phyloP scores from a whole-genome alignment of 2,113 vertebrate species.

The Lichenostomus cassidix region DNA sequence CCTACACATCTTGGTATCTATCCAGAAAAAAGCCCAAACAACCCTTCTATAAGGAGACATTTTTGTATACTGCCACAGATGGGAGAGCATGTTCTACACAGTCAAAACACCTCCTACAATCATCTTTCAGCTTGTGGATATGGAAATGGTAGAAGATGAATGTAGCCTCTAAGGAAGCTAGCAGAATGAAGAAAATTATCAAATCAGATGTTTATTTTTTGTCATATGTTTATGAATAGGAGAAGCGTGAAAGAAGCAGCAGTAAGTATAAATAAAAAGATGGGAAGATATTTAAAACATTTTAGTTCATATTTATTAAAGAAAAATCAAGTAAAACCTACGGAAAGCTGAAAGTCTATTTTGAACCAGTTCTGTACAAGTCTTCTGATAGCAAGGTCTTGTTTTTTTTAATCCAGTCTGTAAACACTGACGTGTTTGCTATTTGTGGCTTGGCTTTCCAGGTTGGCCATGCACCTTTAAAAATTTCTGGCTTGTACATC shows the following conservation, averaged over 20 bases:
- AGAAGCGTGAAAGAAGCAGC: background rate
- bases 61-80: background rate
- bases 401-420: background rate
- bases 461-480: background rate
- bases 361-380: background rate
- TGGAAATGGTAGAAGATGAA: constrained; percentile 2
- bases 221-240: background rate
- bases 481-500: background rate
- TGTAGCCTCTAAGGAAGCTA: background rate
- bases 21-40: background rate
- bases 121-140: background rate
- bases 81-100: background rate
- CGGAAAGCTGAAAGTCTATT: background rate
- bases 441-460: background rate
- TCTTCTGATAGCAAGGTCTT: background rate
- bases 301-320: background rate
- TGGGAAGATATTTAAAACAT: background rate
- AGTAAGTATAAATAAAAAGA: background rate
- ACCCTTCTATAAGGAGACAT: background rate
- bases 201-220: background rate
- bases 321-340: background rate
- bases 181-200: background rate
- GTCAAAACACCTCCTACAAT: background rate
- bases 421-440: background rate
- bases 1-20: background rate